A percentile compares a stretch with the other conserved stretches of the same genome.
These are phyloP conservation scores for Drosophila dunni DNA, from an alignment of 1,140 invertebrate genomes.

Conservation along the genomic window DNA sequence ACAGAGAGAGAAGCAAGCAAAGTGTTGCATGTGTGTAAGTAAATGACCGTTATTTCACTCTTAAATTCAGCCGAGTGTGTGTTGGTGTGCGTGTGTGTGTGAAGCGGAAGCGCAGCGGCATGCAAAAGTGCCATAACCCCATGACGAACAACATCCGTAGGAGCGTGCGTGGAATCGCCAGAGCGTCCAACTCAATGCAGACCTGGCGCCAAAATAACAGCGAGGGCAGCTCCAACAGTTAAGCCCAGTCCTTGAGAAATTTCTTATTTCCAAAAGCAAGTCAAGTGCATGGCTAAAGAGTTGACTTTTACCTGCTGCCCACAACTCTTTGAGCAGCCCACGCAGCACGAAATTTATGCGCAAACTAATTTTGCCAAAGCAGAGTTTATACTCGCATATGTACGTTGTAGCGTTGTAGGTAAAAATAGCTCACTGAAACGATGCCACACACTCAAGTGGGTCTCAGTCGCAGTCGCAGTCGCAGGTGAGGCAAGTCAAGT, in stretches of 20 bases:
- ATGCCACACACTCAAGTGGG: constrained; percentile 40
- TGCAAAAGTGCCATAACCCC: constrained; percentile 75
- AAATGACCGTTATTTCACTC: constrained; percentile 8
- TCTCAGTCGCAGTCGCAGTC: constrained; percentile 35
- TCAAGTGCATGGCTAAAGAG: no score
- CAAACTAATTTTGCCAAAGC: constrained; percentile 70
- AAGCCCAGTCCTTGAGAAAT: no score
- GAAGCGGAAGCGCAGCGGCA: constrained; percentile 71
- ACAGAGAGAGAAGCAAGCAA: not conserved
- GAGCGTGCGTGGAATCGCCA: constrained; percentile 49
- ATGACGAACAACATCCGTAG: constrained; percentile 53
- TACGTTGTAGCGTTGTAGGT: constrained; percentile 23
- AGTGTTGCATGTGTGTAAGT: constrained; percentile 13
- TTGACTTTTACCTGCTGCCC: not conserved
- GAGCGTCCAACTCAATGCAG: constrained; percentile 55
- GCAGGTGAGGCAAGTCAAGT: constrained; percentile 48
- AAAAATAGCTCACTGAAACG: constrained; percentile 68
- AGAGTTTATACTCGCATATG: constrained; percentile 25
- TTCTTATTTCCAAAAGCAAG: no score
- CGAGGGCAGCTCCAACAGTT: constrained; percentile 43
- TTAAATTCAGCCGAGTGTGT: constrained; percentile 11
- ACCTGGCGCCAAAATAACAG: constrained; percentile 53
- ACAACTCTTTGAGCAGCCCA: constrained; percentile 45
- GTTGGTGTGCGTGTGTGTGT: constrained; percentile 15
- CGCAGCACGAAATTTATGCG: constrained; percentile 64